Evolutionary conservation across 1,140 invertebrate genomes (phyloP).

Genomic region (Spodoptera frugiperda): DNA sequence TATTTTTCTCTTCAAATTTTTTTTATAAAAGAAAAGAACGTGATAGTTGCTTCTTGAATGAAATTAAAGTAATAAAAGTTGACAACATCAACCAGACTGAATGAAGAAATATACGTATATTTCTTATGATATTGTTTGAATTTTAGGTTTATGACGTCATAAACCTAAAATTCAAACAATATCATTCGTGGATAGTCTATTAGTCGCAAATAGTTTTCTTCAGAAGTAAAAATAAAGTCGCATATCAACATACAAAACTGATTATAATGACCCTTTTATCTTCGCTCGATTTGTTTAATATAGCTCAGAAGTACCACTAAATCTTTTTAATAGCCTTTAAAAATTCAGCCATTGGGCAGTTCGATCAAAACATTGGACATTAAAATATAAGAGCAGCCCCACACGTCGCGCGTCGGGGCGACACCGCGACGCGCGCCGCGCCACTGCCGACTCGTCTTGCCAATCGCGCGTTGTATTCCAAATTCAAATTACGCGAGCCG

Average conservation of each 20-base stretch:
- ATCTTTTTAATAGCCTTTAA: slow-evolving; percentile 47
- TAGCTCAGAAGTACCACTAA: slow-evolving; percentile 40
- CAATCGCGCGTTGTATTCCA: slow-evolving; percentile 53
- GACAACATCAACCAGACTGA: too few species aligned
- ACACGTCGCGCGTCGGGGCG: slow-evolving; percentile 29
- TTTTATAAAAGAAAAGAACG: too few species aligned
- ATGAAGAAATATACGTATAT: not conserved
- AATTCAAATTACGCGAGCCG: slow-evolving; percentile 43
- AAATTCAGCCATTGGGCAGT: slow-evolving; percentile 40
- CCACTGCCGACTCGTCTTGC: slow-evolving; percentile 61
- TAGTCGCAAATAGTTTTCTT: slow-evolving; percentile 2
- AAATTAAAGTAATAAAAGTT: too few species aligned
- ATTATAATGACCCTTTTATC: slow-evolving; percentile 45
- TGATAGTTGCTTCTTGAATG: too few species aligned
- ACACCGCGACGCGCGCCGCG: slow-evolving; percentile 67
- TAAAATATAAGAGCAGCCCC: slow-evolving; percentile 46
- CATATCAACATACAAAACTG: slow-evolving; percentile 28
- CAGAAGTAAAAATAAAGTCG: slow-evolving; percentile 4
- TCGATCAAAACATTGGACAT: slow-evolving; percentile 29
- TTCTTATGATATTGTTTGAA: too few species aligned
- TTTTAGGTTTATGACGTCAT: not conserved
- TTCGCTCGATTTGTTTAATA: slow-evolving; percentile 41
- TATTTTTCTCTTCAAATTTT: too few species aligned
- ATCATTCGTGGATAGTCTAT: not conserved
- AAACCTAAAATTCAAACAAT: not conserved